Evolutionary conservation across 2,888 invertebrate genomes (phyloP), one percentile per base, ranked within the genome.

Genomic region (Brachyptera putata): DNA sequence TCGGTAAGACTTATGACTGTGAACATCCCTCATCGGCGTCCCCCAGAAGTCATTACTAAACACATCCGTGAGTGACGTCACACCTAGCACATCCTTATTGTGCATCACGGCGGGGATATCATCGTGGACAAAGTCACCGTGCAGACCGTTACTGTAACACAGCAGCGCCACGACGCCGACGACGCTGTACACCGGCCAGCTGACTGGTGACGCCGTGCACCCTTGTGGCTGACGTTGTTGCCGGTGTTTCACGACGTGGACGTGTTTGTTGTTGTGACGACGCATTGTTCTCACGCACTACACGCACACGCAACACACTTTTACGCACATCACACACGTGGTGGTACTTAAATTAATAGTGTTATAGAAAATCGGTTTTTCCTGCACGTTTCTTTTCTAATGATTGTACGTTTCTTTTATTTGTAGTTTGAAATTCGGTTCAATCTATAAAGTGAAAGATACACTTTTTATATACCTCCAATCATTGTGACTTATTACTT

Each of bases 21-120:
- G 81, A 57, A 84, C 77, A 70, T 89, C 87, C n/a, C 83, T 80
- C 88, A 93, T 90, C 30, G 89, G 85, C 58, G 86, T 88, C n/a
- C 92, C 92, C 93, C 92, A 93, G 74, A 91, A 93, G 75, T 93
- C 93, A 73, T 91, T 87, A 68, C 78, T 77, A 70, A 89, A 84
- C 68, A 88, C 78, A 68, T 80, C 80, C 64, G 77, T 70, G 68
- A 87, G 73, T 26, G 83, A 76, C 64, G 81, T 85, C 57, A 79
- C 77, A 1, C 86, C 90, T 53, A 84, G 80, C 65, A 91, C 92
- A 74, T 93, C 92, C 70, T 83, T 82, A 74, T 92, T 93, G 65
- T 85, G 80, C 70, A 86, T 85, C 67, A 92, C 85, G 34, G 91
- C 92, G 61, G 89, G 90, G 66, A 91, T 84, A 73, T 93, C 92